Evolutionary conservation across 2,888 invertebrate species (phyloP).

Genomic region (Atrina japonica): DNA sequence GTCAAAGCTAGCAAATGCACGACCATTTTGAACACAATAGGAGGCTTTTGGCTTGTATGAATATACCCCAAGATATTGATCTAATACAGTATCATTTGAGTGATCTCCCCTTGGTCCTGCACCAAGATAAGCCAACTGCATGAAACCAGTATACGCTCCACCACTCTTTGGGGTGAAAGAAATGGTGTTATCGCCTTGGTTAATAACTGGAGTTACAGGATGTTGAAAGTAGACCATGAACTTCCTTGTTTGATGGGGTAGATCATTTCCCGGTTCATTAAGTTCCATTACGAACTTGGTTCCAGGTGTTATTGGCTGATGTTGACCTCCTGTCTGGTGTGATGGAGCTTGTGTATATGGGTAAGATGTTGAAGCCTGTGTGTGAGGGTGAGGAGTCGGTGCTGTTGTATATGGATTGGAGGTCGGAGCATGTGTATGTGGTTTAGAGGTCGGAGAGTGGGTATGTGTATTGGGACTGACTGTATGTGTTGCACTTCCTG

Average conservation of each 20-base stretch:
- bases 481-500: no score
- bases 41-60: constrained; percentile 62
- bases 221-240: constrained; percentile 64
- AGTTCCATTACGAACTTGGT: constrained; percentile 67
- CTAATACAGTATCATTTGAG: constrained; percentile 54
- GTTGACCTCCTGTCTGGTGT: constrained; percentile 12
- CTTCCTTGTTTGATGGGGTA: constrained; percentile 64
- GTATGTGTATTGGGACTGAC: no score
- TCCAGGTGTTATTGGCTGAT: constrained; percentile 34
- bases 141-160: constrained; percentile 60
- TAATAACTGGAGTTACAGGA: constrained; percentile 53
- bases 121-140: constrained; percentile 68
- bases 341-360: background rate
- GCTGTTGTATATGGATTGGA: background rate
- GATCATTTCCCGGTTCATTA: constrained; percentile 63
- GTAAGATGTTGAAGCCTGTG: background rate
- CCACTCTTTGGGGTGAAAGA: constrained; percentile 57
- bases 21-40: constrained; percentile 62
- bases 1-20: constrained; percentile 59
- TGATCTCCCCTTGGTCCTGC: constrained; percentile 59
- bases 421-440: background rate
- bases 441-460: constrained; percentile 13
- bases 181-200: constrained; percentile 47
- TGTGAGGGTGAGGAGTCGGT: background rate
- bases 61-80: constrained; percentile 59